Base-by-base conservation (phyloP, 2,888 invertebrate genomes). In the Mythimna lalbum region DNA sequence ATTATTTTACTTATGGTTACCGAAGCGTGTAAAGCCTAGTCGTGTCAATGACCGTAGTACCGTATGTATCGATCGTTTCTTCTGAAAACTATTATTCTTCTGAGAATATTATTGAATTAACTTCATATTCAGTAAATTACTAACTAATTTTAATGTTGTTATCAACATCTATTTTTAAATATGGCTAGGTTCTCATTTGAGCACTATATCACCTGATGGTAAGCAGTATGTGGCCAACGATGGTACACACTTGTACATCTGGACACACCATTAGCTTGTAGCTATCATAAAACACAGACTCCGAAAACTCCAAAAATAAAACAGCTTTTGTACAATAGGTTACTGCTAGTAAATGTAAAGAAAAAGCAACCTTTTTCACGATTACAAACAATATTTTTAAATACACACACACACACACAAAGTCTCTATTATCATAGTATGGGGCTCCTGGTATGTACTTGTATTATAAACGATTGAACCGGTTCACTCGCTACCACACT, bases 41-140 rank as follows among this genome's bases (percentile, higher is more conserved):
- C 6, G 33, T 23, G 53, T 69, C 71, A 70, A 47, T 47, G 70
- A 36, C 33, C 33, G 33, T 7, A 33, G 52, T 68, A 53, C 14
- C 69, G 68, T 52, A 14, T n/a, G 23, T 21, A 12, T 39, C 4
- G 39, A 39, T 39, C 39, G 39, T 14, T 14, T 14, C 39, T 39
- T 39, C 7, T 39, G 39, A 43, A 12, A 21, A 31, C 2, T 27
- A 27, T 27, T 27, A 27, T 27, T 27, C 27, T 27, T 27, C 27
- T 27, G 27, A 27, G 27, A 27, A 27, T 3, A 27, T 39, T 39
- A 39, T 14, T 39, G 12, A 31, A 53, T 21, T 50, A 52, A 12
- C n/a, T n/a, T n/a, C n/a, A n/a, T n/a, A n/a, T n/a, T n/a, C n/a
- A 3, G 5, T 19, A 67, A 52, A 1, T 67, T 14, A 27, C 6